Conservation (phyloP, 2,797 vertebrate species). For the Pseudomugil gertrudae region DNA sequence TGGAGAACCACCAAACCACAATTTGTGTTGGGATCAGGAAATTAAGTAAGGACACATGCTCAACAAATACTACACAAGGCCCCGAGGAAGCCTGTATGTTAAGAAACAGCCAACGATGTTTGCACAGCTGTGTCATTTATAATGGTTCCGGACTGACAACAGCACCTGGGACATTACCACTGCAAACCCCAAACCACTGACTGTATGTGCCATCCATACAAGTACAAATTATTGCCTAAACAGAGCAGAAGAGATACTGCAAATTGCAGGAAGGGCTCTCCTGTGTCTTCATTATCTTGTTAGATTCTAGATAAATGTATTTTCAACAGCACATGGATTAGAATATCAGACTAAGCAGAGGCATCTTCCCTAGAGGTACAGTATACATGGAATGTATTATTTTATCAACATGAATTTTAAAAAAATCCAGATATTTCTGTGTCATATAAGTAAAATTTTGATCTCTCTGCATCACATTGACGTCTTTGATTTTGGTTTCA, state of each 20-base stretch:
- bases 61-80: conserved; percentile 72
- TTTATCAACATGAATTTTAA: conserved; percentile 10
- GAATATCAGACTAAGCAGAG: conserved; percentile 35
- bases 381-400: conserved; percentile 13
- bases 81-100: conserved; percentile 67
- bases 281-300: conserved; percentile 70
- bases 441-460: background rate
- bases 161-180: conserved; percentile 66
- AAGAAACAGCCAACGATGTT: conserved; percentile 71
- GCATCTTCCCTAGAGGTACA: conserved; percentile 9
- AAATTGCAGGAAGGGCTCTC: conserved; percentile 68
- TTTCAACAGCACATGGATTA: conserved; percentile 37
- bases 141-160: conserved; percentile 68
- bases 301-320: conserved; percentile 61
- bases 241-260: conserved; percentile 54
- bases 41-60: conserved; percentile 80
- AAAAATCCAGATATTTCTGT: conserved; percentile 8
- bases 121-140: conserved; percentile 75
- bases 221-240: conserved; percentile 72
- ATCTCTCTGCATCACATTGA: conserved; percentile 12
- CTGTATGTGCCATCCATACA: conserved; percentile 69
- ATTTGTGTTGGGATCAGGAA: conserved; percentile 78
- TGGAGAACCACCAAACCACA: conserved; percentile 57
- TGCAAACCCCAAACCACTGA: conserved; percentile 69
- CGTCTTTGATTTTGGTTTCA: conserved; percentile 45